These are phyloP conservation scores for Spisula solida DNA, from an alignment of 2,888 invertebrate species.

Conservation along the genomic window DNA sequence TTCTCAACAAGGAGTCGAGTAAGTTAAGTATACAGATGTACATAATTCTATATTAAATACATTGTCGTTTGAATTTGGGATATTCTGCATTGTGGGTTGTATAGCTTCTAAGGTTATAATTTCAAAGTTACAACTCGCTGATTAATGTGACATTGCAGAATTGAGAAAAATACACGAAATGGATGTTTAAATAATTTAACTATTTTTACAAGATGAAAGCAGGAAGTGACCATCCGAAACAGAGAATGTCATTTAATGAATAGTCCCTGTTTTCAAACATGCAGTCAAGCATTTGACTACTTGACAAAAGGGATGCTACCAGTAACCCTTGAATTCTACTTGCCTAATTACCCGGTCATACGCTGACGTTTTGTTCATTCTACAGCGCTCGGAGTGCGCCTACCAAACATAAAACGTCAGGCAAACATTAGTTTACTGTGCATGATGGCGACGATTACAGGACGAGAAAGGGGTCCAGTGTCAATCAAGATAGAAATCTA, in stretches of 20 bases:
- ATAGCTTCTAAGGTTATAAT: no score
- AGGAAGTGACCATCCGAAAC: constrained; percentile 14
- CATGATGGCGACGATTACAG: constrained; percentile 30
- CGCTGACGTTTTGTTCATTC: constrained; percentile 36
- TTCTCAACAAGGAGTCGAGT: no score
- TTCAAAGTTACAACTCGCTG: no score
- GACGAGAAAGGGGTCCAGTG: constrained; percentile 17
- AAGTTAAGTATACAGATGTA: no score
- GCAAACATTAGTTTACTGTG: constrained; percentile 14
- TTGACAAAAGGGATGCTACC: constrained; percentile 33
- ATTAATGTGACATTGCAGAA: not conserved
- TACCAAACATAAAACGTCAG: constrained; percentile 31
- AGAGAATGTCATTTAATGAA: not conserved
- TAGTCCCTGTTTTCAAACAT: constrained; percentile 11
- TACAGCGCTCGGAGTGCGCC: constrained; percentile 32
- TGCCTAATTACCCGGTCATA: constrained; percentile 46
- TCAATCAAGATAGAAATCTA: constrained; percentile 40
- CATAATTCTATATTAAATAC: no score
- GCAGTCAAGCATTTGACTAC: constrained; percentile 15
- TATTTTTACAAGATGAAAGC: constrained; percentile 21
- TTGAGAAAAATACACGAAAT: not conserved
- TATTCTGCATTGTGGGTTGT: no score
- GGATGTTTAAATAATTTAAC: not conserved
- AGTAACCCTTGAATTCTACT: constrained; percentile 47
- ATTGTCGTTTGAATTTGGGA: no score